A percentile compares a stretch with the other conserved stretches of the same genome.
Conservation (phyloP, 2,113 vertebrate genomes). For the Anarrhichthys ocellatus region DNA sequence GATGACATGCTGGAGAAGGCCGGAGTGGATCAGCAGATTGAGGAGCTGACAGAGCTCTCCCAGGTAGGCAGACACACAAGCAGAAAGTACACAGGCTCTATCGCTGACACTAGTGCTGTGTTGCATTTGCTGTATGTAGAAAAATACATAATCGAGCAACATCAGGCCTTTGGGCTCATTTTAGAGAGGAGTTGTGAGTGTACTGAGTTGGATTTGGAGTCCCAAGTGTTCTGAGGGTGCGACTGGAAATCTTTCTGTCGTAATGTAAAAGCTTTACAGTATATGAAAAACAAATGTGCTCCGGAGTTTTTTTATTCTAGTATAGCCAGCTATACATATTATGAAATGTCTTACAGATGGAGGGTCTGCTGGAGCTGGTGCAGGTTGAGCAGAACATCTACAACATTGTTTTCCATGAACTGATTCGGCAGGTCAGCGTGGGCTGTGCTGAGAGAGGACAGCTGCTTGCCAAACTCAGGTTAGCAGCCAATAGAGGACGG, state of each 20-base stretch:
- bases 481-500: slow-evolving; percentile 10
- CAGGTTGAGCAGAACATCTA: slow-evolving; percentile 91
- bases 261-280: background rate
- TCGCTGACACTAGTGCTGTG: background rate
- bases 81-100: background rate
- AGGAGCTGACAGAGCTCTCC: slow-evolving; percentile 83
- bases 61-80: slow-evolving; percentile 76
- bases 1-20: slow-evolving; percentile 90
- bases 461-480: slow-evolving; percentile 92
- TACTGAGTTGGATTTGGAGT: background rate
- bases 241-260: background rate
- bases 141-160: background rate
- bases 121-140: background rate
- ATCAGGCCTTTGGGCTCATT: background rate
- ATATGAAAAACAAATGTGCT: background rate
- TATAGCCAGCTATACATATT: background rate
- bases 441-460: slow-evolving; percentile 90
- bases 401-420: slow-evolving; percentile 90
- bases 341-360: slow-evolving; percentile 81
- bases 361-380: slow-evolving; percentile 85
- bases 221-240: too few species aligned
- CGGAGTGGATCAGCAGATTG: slow-evolving; percentile 79
- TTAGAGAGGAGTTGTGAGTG: too few species aligned
- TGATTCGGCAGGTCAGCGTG: slow-evolving; percentile 92
- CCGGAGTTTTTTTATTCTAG: background rate